phyloP scores from a whole-genome alignment of 2,888 invertebrate genomes.

The Brachynemurus nebulosus region DNA sequence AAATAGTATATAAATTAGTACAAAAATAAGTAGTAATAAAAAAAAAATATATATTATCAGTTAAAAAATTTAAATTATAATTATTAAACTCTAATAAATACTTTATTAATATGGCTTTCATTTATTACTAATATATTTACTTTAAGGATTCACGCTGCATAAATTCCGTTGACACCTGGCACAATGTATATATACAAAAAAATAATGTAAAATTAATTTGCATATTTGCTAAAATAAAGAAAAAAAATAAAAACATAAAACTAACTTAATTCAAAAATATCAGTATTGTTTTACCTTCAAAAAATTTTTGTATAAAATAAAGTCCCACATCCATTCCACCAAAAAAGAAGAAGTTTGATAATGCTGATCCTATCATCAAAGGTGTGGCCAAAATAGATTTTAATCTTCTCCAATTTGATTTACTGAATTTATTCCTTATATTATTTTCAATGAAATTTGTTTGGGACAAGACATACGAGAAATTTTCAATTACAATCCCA shows the following conservation, averaged over 20 bases:
- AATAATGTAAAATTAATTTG: conserved; percentile 26
- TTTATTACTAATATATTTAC: no score
- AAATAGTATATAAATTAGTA: no score
- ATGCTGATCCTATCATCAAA: conserved; percentile 60
- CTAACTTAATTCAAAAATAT: not conserved
- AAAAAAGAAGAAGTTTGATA: conserved; percentile 83
- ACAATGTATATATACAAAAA: conserved; percentile 38
- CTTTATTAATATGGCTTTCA: no score
- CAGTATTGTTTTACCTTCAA: conserved; percentile 31
- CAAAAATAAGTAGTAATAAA: no score
- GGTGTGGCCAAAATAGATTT: conserved; percentile 56
- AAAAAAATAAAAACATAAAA: not conserved
- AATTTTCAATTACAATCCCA: conserved; percentile 59
- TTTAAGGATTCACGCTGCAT: conserved; percentile 24
- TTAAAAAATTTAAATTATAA: no score
- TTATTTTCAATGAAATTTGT: conserved; percentile 34
- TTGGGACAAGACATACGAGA: conserved; percentile 37
- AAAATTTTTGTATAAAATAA: conserved; percentile 47
- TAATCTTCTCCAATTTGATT: conserved; percentile 40
- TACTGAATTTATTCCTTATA: conserved; percentile 27
- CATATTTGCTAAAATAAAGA: conserved; percentile 8
- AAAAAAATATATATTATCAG: no score
- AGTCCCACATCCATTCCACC: conserved; percentile 60
- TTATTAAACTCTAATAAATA: no score
- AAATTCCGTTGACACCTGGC: conserved; percentile 39